Evolutionary conservation across 2,888 invertebrate genomes (phyloP).

Genomic region (Perizoma affinitatum): DNA sequence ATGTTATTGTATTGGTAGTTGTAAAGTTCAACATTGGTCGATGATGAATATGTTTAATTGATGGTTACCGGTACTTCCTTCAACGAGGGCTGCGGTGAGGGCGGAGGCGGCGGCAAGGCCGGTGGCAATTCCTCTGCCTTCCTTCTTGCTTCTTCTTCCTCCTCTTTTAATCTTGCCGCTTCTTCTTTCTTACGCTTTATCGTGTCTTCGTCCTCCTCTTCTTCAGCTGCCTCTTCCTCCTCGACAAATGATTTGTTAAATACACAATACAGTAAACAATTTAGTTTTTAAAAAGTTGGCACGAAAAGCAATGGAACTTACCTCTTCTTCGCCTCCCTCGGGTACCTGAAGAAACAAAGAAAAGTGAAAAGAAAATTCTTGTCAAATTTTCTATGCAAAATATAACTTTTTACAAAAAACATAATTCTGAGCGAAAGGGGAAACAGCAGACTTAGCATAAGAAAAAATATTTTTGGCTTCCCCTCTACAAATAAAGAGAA

Average conservation of each 20-base stretch:
- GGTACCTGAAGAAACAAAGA: slow-evolving; percentile 58
- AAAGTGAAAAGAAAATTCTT: too few species aligned
- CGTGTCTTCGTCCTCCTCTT: slow-evolving; percentile 72
- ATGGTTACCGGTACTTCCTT: slow-evolving; percentile 61
- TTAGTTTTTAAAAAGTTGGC: too few species aligned
- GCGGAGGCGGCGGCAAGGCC: slow-evolving; percentile 73
- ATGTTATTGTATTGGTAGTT: too few species aligned
- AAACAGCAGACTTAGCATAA: too few species aligned
- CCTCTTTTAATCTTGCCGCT: slow-evolving; percentile 59
- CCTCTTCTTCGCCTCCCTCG: slow-evolving; percentile 70
- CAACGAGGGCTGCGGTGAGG: slow-evolving; percentile 65
- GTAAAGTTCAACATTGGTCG: too few species aligned
- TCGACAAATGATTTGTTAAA: slow-evolving; percentile 20
- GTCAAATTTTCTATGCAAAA: too few species aligned
- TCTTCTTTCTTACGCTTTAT: slow-evolving; percentile 60
- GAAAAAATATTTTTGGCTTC: too few species aligned
- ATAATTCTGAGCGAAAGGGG: too few species aligned
- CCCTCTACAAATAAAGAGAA: too few species aligned
- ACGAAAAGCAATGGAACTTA: slow-evolving; percentile 36
- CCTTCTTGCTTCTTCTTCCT: slow-evolving; percentile 69
- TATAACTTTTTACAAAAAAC: too few species aligned
- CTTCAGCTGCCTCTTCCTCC: slow-evolving; percentile 61
- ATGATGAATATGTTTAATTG: too few species aligned
- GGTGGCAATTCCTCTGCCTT: slow-evolving; percentile 74
- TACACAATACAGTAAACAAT: too few species aligned